Evolutionary conservation across 37 sponge, comb jelly and placozoan genomes (phyloP), one percentile per base, ranked within the genome.

Genomic region (Cliona cf. orientalis): DNA sequence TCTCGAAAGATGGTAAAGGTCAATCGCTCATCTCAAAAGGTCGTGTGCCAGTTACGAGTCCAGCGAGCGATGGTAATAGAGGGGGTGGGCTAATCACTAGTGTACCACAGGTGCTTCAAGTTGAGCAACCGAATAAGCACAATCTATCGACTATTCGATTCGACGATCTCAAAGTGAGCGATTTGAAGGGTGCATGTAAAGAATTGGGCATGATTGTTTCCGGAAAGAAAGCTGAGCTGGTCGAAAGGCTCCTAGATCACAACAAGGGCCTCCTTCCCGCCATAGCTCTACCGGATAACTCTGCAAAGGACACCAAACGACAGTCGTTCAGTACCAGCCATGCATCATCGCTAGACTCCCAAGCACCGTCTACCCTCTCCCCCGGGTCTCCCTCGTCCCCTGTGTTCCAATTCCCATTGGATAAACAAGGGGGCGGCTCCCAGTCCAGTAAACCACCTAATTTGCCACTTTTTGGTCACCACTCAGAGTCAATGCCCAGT

Each of bases 161-260:
- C 37, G 95, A 94, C 22, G 90, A 88, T 22, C 72, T 94, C 64
- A 90, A 87, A 37, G 91, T 94, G 59, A 87, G 78, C 45, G 78
- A 89, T 26, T 49, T 92, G 69, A 92, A 92, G 62, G 73, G 39
- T 2, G 86, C 90, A 0, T 89, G 86, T 46, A 95, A 92, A 77
- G 92, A 91, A 57, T 56, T 90, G 75, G 83, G 82, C 36, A 66
- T 95, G 41, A 84, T 75, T 29, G 96, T 95, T 32, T 92, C 96
- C 12, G 96, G 96, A n/a, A 89, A 91, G 84, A 95, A 95, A 69
- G 91, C 74, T 2, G 92, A 94, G 28, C 60, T 94, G 22, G 64
- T 94, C 14, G 91, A 90, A 66, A 42, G 95, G 55, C 73, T 94
- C 25, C 42, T 92, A 67, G 93, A 92, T 29, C 86, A 84, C 35